Evolutionary conservation across 2,797 vertebrate species (phyloP).

Genomic region (Nyctibius grandis): DNA sequence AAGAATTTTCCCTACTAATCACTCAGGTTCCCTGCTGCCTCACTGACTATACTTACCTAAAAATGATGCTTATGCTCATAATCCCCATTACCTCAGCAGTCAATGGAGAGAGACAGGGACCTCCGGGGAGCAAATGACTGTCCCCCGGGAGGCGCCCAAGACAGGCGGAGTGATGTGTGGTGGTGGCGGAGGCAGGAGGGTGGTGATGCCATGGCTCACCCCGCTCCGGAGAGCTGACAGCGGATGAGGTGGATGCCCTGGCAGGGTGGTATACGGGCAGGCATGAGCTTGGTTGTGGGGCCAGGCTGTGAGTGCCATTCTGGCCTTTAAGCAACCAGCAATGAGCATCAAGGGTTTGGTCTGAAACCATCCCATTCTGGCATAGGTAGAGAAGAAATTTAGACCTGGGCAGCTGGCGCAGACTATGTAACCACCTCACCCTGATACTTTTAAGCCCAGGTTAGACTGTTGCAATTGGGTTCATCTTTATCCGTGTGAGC

Average conservation of each 20-base stretch:
- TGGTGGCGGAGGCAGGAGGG: background rate
- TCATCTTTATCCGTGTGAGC: background rate
- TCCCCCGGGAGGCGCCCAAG: background rate
- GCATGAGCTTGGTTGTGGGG: background rate
- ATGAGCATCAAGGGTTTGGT: rapidly evolving
- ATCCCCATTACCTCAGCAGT: background rate
- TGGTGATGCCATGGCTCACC: background rate
- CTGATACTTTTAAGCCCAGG: background rate
- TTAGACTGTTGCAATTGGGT: background rate
- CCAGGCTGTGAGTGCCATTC: background rate
- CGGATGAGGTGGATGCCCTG: background rate
- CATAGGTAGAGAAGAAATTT: background rate
- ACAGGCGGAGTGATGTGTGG: background rate
- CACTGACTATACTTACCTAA: background rate
- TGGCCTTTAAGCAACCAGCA: background rate
- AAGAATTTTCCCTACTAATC: background rate
- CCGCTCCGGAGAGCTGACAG: background rate
- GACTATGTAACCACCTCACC: background rate
- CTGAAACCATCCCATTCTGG: background rate
- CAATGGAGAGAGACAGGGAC: background rate
- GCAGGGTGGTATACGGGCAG: background rate
- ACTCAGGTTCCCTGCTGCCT: background rate
- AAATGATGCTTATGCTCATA: rapidly evolving
- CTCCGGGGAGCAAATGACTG: background rate
- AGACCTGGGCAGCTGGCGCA: background rate